Percentiles rank a stretch among this genome's conserved stretches.
phyloP scores from a whole-genome alignment of 2,888 invertebrate genomes.

The Dysmachus trigonus region DNA sequence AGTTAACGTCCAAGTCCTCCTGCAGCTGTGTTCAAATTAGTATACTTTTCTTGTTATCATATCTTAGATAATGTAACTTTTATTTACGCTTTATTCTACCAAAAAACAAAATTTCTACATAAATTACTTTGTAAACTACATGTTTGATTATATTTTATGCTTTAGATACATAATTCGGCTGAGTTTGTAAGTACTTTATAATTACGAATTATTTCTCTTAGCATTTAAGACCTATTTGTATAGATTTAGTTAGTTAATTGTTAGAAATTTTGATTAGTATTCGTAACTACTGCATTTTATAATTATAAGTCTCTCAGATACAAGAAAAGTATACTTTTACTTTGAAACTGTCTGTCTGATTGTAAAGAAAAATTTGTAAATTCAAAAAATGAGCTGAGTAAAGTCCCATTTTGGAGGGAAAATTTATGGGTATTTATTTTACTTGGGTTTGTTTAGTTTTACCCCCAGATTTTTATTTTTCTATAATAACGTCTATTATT shows the following conservation, averaged over 20 bases:
- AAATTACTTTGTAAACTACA: background rate
- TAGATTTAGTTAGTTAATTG: conserved; percentile 19
- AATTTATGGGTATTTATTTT: background rate
- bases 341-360: background rate
- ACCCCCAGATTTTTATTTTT: background rate
- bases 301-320: background rate
- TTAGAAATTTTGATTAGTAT: background rate
- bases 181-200: background rate
- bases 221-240: background rate
- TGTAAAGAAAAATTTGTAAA: background rate
- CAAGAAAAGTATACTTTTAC: conserved; percentile 8
- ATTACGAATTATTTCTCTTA: background rate
- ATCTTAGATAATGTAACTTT: background rate
- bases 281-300: background rate
- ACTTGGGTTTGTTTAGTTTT: background rate
- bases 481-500: background rate
- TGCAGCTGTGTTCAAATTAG: background rate
- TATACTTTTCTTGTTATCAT: background rate
- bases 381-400: background rate
- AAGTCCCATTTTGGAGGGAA: background rate
- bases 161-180: background rate
- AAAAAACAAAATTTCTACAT: background rate
- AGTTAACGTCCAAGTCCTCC: background rate
- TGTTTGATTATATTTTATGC: background rate
- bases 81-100: background rate